Base-by-base conservation (phyloP, 2,888 invertebrate species). In the Venustoraphidia nigricollis region DNA sequence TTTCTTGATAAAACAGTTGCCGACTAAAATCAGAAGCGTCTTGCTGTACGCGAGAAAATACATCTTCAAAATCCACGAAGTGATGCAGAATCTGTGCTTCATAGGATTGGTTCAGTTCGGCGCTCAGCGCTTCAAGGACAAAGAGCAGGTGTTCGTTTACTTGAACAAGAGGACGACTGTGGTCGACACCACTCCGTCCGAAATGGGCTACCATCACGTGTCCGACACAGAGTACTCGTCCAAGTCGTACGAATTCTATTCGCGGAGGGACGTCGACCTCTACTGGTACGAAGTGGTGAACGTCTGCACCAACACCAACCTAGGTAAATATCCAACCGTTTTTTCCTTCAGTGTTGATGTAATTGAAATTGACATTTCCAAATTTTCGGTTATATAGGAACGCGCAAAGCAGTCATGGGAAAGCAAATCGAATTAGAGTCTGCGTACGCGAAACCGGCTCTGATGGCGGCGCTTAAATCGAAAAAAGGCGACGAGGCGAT, bases 241-340 rank as follows among this genome's bases (percentile, higher is more conserved):
- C n/a, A 62, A 72, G 1, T 55, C 57, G 1, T 86, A 77, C 56
- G 56, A 62, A 34, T 82, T 88, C 51, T 57, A 66, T 0, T 66
- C 63, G 2, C 58, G 68, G 11, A 60, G 68, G 1, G 75, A 76
- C 51, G 64, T 87, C 0, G 72, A 76, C 34, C 69, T 72, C 13
- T 84, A 80, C 60, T 84, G 83, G 84, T 72, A 74, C 52, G 75
- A 79, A 47, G 63, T 87, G 62, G 79, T 79, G 69, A 72, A 72
- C 42, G 77, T 80, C 49, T 77, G 81, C 55, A 68, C 81, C 38
- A 74, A 77, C 54, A 85, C 86, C 0, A 73, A 73, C 50, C 63
- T 87, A 34, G 79, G 78, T 44, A 59, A 62, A 27, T 27, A 6
- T 6, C 27, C 5, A 27, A 27, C 27, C 27, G 27, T 27, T 27